Base-by-base conservation (phyloP, 1,140 invertebrate species). In the Oryctes rhinoceros region DNA sequence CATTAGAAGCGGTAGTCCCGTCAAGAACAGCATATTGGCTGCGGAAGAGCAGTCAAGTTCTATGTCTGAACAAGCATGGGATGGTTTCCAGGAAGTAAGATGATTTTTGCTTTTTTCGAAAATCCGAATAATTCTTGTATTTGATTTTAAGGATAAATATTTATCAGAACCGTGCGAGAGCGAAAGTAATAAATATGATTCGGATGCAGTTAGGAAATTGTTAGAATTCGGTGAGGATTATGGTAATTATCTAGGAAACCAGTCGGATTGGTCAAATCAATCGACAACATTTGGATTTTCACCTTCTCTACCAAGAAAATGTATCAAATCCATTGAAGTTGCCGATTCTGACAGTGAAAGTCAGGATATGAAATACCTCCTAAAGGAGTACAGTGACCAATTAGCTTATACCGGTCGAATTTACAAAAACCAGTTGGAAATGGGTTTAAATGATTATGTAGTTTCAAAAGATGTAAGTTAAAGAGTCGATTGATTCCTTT, bases 201-300 rank as follows among this genome's bases (percentile, higher is more conserved):
- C 95, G 10, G 96, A 97, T 87, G 93, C 94, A 10, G 94, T 95
- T 67, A 90, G 94, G 74, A 91, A 92, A 82, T 88, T 97, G 13
- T 87, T 97, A 78, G 95, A 96, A 85, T 97, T 97, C 87, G 96
- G 96, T 44, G 96, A 97, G 87, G 96, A 97, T 89, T 97, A 97
- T 88, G 90, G 96, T 85, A 94, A 93, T 83, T 96, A 93, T 87
- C 90, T 97, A 24, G 96, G 96, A 87, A 96, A 94, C 82, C 94
- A 95, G 86, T 96, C 95, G 0, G 95, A 96, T 85, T 91, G 95
- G 82, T 94, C 94, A 44, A 92, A 92, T 80, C 89, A 89, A 82
- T 88, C 88, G 78, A 91, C 91, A 79, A 91, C 92, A 84, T 88
- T 91, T 82, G 90, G 91, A 83, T 89, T 89, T 80, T 91, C 92